Evolutionary conservation across 2,888 invertebrate genomes (phyloP), one percentile per base, ranked within the genome.

Genomic region (Chloroclystis v-ata): DNA sequence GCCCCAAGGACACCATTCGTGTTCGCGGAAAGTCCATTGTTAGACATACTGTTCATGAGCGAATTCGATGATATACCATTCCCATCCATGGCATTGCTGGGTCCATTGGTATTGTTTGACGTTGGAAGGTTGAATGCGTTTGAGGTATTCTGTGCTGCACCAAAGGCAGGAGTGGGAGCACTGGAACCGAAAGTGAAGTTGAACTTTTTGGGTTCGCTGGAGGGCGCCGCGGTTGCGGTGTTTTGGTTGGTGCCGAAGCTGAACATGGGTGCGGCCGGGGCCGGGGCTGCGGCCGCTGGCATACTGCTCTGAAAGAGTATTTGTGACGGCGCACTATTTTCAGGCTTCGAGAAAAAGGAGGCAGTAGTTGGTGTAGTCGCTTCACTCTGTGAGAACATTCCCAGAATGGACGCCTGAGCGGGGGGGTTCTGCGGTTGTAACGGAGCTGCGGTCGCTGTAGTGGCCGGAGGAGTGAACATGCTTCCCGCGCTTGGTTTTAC

Each of bases 181-280:
- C 59, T 70, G 5, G 49, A 28, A 35, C 43, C 70, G 47, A 84
- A 83, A 7, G 61, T 61, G 38, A 84, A 84, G 40, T 63, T 73
- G 40, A 82, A 81, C 49, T 75, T 75, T 0, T 75, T 71, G 44
- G 75, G 75, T 4, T 75, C 79, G 1, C 58, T 24, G 28, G 59
- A 57, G 10, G 67, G 10, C 28, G 59, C 57, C 10, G 67, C 40
- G n/a, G 61, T 50, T 1, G 63, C 14, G n/a, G 49, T 37, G 8
- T 14, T 32, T 32, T 12, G 33, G 12, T 55, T 73, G 10, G 32
- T 58, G 1, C 77, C 76, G 43, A 82, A 81, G 52, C 63, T 72
- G 45, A 84, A 85, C 14, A 78, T 33, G n/a, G 76, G 59, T 1
- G 11, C 11, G 7, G 20, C 2, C 5, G 20, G 0, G 6, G 35